Base-by-base conservation (phyloP, 2,888 invertebrate species). In the Synanthedon formicaeformis region DNA sequence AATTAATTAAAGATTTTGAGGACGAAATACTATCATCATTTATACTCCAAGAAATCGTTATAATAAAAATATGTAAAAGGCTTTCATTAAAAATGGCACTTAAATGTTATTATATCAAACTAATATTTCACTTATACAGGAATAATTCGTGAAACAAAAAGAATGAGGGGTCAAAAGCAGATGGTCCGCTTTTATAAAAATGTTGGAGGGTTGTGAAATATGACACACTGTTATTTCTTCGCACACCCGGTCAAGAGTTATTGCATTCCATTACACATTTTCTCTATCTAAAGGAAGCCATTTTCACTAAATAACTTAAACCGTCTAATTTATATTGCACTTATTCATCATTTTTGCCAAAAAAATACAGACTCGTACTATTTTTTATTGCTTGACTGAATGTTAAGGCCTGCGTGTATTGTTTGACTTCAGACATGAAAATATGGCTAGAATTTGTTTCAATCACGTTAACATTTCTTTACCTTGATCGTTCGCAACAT, bases 201-300 rank as follows among this genome's bases (percentile, higher is more conserved):
- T 87, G 86, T 87, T 81, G 84, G 86, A 85, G 85, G 85, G 86
- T 81, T 81, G 83, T 86, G 87, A 87, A 87, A 86, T 86, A 87
- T 86, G 86, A 87, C 86, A 86, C 84, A 80, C 81, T 84, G 86
- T 87, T 87, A 87, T 87, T 86, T 84, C 86, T 83, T 83, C 86
- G 87, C 86, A 82, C 87, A 87, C 83, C 87, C 86, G 87, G 85
- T 85, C 87, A 86, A 85, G 86, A 86, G 85, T 87, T 87, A 86
- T 86, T 83, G 87, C 86, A 87, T 86, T 87, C 86, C 83, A 87
- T 87, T 86, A 86, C 82, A 82, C 82, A 83, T 79, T 85, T 84
- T 73, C 85, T 86, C 84, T 86, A 86, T 86, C 84, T 85, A 81
- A 80, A 84, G 83, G 82, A 85, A 86, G 85, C 86, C 80, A 83